Conservation (phyloP, 2,797 vertebrate species). For the Echeneis naucrates region DNA sequence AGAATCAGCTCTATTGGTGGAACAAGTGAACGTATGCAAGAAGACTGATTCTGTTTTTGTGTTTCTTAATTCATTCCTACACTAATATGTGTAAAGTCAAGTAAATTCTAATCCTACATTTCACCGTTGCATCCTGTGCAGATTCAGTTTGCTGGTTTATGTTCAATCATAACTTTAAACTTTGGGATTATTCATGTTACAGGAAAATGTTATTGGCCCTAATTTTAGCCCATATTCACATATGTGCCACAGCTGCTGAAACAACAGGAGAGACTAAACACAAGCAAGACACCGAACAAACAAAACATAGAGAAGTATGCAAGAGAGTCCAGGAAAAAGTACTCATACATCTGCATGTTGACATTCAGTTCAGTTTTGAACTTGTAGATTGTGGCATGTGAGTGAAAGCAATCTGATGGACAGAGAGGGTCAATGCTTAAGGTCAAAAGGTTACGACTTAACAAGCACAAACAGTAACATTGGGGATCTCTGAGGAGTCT, state of each 20-base stretch:
- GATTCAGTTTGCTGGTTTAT: neutral
- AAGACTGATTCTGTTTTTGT: no score
- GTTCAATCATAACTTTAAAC: no score
- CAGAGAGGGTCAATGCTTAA: slow-evolving; percentile 37
- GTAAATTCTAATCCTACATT: no score
- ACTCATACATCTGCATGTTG: neutral
- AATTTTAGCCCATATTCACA: slow-evolving; percentile 2
- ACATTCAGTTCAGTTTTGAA: slow-evolving; percentile 1
- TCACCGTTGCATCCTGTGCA: neutral
- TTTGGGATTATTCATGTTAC: neutral
- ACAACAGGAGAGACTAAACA: slow-evolving; percentile 45
- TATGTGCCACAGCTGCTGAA: slow-evolving; percentile 44
- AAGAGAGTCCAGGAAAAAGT: slow-evolving; percentile 3
- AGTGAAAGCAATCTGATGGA: slow-evolving; percentile 41
- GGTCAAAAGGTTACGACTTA: slow-evolving; percentile 49
- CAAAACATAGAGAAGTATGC: neutral
- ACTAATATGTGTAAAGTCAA: no score
- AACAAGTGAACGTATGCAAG: no score
- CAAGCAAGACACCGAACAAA: slow-evolving; percentile 49
- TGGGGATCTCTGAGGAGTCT: slow-evolving; percentile 4
- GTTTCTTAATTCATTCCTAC: no score
- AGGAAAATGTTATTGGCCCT: neutral
- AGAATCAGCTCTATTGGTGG: no score
- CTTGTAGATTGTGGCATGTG: neutral
- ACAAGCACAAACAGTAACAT: slow-evolving; percentile 51